phyloP scores from a whole-genome alignment of 2,888 invertebrate species.

The Melanophora roralis region DNA sequence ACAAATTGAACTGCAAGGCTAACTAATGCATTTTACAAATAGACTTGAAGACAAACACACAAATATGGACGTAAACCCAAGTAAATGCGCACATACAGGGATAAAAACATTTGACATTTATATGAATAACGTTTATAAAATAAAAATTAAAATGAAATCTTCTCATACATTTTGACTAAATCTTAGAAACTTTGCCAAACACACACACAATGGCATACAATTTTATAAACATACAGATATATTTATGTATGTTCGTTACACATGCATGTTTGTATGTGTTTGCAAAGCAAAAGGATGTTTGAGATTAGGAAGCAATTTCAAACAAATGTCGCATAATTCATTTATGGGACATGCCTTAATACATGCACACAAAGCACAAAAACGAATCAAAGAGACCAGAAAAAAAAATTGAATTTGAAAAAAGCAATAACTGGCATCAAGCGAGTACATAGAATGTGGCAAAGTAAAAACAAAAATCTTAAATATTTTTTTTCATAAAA shows the following conservation, averaged over 20 bases:
- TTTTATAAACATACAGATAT: not conserved
- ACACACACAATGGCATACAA: not conserved
- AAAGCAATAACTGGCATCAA: slow-evolving; percentile 2
- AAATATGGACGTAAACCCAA: not conserved
- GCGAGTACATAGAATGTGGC: not conserved
- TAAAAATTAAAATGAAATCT: slow-evolving; percentile 21
- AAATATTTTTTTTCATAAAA: slow-evolving; percentile 39
- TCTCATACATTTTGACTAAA: slow-evolving; percentile 22
- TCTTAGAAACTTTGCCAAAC: slow-evolving; percentile 1
- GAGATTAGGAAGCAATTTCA: slow-evolving; percentile 71
- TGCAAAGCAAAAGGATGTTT: slow-evolving; percentile 48
- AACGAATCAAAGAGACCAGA: slow-evolving; percentile 10
- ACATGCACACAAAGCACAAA: slow-evolving; percentile 20
- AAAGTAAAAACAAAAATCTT: slow-evolving; percentile 16
- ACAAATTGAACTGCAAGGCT: slow-evolving; percentile 57
- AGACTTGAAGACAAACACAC: slow-evolving; percentile 23
- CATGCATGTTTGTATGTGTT: slow-evolving; percentile 36
- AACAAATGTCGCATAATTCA: slow-evolving; percentile 75
- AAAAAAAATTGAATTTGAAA: not conserved
- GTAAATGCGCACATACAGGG: not conserved
- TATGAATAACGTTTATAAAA: slow-evolving; percentile 34
- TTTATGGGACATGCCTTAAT: slow-evolving; percentile 66
- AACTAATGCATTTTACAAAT: slow-evolving; percentile 46
- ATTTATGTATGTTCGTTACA: slow-evolving; percentile 4
- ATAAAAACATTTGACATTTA: slow-evolving; percentile 42